Conservation (phyloP, 2,888 invertebrate genomes). For the Encarsia formosa region DNA sequence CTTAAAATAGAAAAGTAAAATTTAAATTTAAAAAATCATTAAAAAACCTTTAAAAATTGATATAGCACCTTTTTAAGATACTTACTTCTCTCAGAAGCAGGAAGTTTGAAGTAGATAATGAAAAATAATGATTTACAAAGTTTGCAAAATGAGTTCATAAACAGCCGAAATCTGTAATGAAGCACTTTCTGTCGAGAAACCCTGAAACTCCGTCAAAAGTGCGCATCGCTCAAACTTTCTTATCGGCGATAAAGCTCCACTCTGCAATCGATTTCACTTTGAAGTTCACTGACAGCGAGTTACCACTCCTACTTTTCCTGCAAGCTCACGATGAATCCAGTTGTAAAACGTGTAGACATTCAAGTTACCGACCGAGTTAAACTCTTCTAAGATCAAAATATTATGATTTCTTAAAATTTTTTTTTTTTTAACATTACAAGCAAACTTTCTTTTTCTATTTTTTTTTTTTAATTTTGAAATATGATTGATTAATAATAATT, state of each 20-base stretch:
- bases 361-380: too few relatives aligned
- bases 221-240: slow-evolving; percentile 12
- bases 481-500: too few relatives aligned
- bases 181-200: slow-evolving; percentile 15
- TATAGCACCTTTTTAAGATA: not conserved
- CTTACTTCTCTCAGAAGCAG: not conserved
- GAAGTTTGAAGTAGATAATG: not conserved
- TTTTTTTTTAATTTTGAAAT: too few relatives aligned
- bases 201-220: slow-evolving; percentile 10
- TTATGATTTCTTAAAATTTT: too few relatives aligned
- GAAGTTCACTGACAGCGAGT: too few relatives aligned
- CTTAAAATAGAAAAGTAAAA: not conserved
- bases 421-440: too few relatives aligned
- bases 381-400: too few relatives aligned
- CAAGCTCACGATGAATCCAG: too few relatives aligned
- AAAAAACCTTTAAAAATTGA: not conserved
- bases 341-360: too few relatives aligned
- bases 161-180: not conserved
- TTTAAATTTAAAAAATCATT: not conserved
- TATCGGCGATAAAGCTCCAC: slow-evolving; percentile 19
- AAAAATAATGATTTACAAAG: not conserved
- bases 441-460: too few relatives aligned
- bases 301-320: too few relatives aligned
- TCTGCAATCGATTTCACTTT: too few relatives aligned
- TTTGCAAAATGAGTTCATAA: not conserved